Evolutionary conservation across 2,888 invertebrate genomes (phyloP).

Genomic region (Ectemnius lituratus): DNA sequence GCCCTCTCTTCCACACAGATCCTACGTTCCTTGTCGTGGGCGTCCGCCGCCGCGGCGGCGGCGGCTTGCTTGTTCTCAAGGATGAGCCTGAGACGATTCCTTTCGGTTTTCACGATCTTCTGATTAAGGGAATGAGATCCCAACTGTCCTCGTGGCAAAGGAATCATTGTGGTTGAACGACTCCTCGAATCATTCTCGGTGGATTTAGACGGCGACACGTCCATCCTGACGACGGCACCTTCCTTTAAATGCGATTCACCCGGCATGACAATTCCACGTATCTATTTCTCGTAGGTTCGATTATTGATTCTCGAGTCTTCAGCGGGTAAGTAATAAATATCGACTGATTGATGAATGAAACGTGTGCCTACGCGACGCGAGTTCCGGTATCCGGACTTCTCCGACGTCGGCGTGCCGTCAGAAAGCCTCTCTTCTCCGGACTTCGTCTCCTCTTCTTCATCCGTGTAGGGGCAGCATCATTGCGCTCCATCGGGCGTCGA

Average conservation of each 20-base stretch:
- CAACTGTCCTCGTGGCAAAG: slow-evolving; percentile 57
- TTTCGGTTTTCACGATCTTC: slow-evolving; percentile 73
- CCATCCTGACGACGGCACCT: not conserved
- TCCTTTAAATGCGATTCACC: slow-evolving; percentile 33
- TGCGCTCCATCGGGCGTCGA: slow-evolving; percentile 53
- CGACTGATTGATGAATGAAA: not conserved
- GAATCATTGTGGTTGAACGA: slow-evolving; percentile 59
- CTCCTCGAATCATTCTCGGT: slow-evolving; percentile 23
- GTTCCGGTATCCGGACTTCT: slow-evolving; percentile 23
- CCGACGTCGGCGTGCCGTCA: slow-evolving; percentile 36
- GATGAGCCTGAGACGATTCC: slow-evolving; percentile 71
- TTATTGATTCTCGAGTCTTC: no score
- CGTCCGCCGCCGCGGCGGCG: slow-evolving; percentile 37
- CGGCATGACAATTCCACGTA: slow-evolving; percentile 31
- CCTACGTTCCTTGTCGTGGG: slow-evolving; percentile 60
- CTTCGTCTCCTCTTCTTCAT: slow-evolving; percentile 43
- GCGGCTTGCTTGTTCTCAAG: slow-evolving; percentile 56
- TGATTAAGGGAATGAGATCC: slow-evolving; percentile 46
- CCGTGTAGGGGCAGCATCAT: slow-evolving; percentile 49
- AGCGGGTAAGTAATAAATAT: no score
- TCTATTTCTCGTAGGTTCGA: no score
- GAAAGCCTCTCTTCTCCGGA: slow-evolving; percentile 34
- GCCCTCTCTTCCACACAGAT: slow-evolving; percentile 43
- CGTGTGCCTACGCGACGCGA: slow-evolving; percentile 33
- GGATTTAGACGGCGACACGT: slow-evolving; percentile 22